phyloP scores from a whole-genome alignment of 2,888 invertebrate genomes.

The Cartodere bifasciata region DNA sequence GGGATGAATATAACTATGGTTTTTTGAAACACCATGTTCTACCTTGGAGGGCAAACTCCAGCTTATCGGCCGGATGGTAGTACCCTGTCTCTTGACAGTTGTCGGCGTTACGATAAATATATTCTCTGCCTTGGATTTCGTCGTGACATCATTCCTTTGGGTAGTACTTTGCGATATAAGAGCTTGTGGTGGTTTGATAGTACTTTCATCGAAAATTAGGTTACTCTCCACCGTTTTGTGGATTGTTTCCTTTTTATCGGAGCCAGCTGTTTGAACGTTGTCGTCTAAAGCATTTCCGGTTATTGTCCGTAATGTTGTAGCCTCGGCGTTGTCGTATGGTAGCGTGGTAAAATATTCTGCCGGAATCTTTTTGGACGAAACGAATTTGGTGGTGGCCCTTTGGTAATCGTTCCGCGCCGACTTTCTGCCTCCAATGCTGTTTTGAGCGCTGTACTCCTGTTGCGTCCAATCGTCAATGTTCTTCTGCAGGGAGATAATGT shows the following conservation, averaged over 20 bases:
- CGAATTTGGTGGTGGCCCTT: constrained; percentile 36
- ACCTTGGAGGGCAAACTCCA: constrained; percentile 28
- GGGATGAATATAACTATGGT: constrained; percentile 14
- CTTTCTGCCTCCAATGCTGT: no score
- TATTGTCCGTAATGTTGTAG: constrained; percentile 19
- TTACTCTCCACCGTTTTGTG: constrained; percentile 26
- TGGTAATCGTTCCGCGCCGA: constrained; percentile 6
- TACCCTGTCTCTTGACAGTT: constrained; percentile 34
- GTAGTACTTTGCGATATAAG: no score
- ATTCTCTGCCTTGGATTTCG: constrained; percentile 11
- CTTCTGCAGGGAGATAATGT: constrained; percentile 62
- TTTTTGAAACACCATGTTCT: constrained; percentile 23
- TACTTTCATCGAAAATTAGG: constrained; percentile 21
- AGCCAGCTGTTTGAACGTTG: constrained; percentile 25
- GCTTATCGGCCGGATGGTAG: constrained; percentile 22
- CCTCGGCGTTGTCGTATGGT: constrained; percentile 23
- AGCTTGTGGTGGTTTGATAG: no score
- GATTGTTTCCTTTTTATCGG: constrained; percentile 22
- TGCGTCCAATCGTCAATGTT: constrained; percentile 80
- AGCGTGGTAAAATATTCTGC: constrained; percentile 60
- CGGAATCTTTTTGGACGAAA: constrained; percentile 63
- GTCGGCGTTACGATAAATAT: constrained; percentile 14
- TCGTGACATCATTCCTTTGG: no score
- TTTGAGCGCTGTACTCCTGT: constrained; percentile 50
- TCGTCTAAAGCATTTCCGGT: constrained; percentile 17